Evolutionary conservation across 2,888 invertebrate genomes (phyloP), one percentile per base, ranked within the genome.

Genomic region (Proisotoma minuta): DNA sequence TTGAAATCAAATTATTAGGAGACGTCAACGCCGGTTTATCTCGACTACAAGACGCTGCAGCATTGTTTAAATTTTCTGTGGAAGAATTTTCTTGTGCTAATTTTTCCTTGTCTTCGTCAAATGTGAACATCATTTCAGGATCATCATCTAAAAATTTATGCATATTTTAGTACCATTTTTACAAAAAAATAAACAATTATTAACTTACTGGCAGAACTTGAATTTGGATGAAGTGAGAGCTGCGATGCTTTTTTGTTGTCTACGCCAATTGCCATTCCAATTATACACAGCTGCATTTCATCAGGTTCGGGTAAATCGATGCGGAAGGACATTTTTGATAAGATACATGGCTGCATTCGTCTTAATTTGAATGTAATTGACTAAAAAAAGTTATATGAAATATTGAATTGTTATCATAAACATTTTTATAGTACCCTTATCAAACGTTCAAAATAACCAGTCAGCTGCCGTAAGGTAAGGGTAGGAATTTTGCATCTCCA

Each of bases 321-420:
- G 66, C 87, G 84, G 78, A 94, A 91, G 74, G 85, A 82, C 28
- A 94, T 80, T 76, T 89, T 85, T 68, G 88, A 87, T 20, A 96
- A 81, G 18, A 91, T 89, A 77, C 91, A 91, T 0, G 95, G 95
- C 65, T 87, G 85, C 85, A 93, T 86, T 15, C 89, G 83, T 12
- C 95, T 83, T 74, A 96, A 81, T 79, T 95, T 96, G 79, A 94
- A 95, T 76, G 87, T 89, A 53, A 94, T 85, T 66, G 87, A 86
- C 82, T 87, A 84, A 27, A 87, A 74, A 24, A 43, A 2, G 47
- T 8, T 27, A 10, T 26, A 28, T 15, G 8, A 12, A 29, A 28
- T 53, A 29, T 29, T 26, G 4, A 23, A 24, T 10, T 22, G 8
- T 29, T 29, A 34, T 10, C 12, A 10, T 34, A 8, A 18, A 47